Evolutionary conservation across 2,888 invertebrate species (phyloP), one percentile per base, ranked within the genome.

Genomic region (Patella depressa): DNA sequence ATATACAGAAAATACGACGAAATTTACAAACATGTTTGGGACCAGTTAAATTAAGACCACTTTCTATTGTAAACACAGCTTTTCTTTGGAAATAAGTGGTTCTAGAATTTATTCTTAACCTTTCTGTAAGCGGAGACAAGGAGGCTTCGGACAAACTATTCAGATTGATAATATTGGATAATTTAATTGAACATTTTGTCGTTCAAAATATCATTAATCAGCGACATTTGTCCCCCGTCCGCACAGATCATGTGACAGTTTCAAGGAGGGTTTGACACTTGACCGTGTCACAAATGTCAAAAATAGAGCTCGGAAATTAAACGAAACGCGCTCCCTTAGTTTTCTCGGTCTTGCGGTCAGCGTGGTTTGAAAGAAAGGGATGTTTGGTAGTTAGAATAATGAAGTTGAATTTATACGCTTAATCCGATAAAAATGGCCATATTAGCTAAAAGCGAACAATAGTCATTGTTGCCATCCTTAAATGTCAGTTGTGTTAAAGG

Each of bases 211-310:
- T 24, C 65, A 65, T 65, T 65, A 24, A 65, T 65, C 65, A 65
- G 24, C 65, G 65, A 65, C 65, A 65, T 65, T 65, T 65, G 65
- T 19, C 65, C 65, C 65, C 24, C 19, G 19, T 15, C 65, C 24
- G 19, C 24, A 65, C 24, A 65, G 24, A 65, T 24, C 65, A 65
- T 65, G 24, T 65, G 65, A 65, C 65, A 65, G 65, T 65, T 65
- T 65, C 19, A 24, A 65, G 65, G 24, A 24, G 24, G 65, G 65
- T 24, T 65, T 65, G 65, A 65, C 65, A 65, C 65, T 65, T 65
- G 65, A 24, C 65, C 65, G 65, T 65, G 65, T 65, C 65, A 65
- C 65, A 65, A 65, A 65, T 65, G 65, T 65, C 65, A 65, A 65
- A 65, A 65, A 65, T 19, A 12, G 65, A 24, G 65, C 65, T 65